phyloP scores from a whole-genome alignment of 2,797 vertebrate genomes.

The Masticophis lateralis region DNA sequence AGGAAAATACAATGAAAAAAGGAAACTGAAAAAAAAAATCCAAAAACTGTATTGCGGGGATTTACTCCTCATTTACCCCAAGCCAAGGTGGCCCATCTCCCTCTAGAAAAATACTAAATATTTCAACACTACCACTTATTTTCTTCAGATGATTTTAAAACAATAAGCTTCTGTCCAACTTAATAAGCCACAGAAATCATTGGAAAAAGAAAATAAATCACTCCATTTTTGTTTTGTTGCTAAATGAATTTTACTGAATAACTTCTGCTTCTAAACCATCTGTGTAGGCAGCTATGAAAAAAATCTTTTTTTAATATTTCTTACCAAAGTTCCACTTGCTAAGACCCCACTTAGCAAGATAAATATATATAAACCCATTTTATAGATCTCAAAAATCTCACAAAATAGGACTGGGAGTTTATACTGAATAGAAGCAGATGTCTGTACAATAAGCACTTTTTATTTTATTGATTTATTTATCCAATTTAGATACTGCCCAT shows the following conservation, averaged over 20 bases:
- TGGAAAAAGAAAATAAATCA: background rate
- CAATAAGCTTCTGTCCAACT: background rate
- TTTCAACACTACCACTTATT: background rate
- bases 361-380: background rate
- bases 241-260: background rate
- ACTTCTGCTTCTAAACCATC: background rate
- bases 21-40: background rate
- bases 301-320: background rate
- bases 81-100: background rate
- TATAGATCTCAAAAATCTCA: background rate
- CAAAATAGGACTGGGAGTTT: background rate
- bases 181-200: background rate
- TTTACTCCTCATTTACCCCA: background rate
- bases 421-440: background rate
- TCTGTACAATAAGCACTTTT: background rate
- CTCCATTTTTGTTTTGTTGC: background rate
- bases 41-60: background rate
- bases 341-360: background rate
- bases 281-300: background rate
- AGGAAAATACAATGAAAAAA: background rate
- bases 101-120: background rate
- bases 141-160: background rate
- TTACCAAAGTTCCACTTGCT: background rate
- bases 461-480: background rate
- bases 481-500: background rate